Evolutionary conservation across 2,113 vertebrate genomes (phyloP).

Genomic region (Anser brachyrhynchus): DNA sequence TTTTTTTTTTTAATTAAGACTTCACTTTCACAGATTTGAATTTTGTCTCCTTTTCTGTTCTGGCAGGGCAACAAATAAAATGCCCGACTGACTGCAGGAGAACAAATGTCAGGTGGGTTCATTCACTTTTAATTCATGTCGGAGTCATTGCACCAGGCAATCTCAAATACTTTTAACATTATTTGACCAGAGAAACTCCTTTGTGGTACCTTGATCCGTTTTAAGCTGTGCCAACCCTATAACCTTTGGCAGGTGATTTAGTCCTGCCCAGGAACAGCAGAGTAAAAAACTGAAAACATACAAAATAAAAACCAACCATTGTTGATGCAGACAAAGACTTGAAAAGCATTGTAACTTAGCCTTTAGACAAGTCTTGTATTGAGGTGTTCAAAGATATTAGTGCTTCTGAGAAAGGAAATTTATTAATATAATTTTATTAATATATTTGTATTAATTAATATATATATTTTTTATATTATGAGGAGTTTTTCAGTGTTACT

Average conservation of each 20-base stretch:
- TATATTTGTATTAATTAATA: too few species aligned
- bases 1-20: background rate
- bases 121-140: constrained; percentile 71
- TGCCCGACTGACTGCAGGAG: background rate
- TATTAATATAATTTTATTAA: too few species aligned
- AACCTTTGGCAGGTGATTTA: constrained; percentile 11
- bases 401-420: background rate
- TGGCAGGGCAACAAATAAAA: constrained; percentile 59
- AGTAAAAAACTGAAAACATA: background rate
- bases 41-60: constrained; percentile 25
- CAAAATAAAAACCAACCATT: background rate
- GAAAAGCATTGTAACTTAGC: background rate
- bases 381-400: background rate
- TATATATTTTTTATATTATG: background rate
- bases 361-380: background rate
- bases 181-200: constrained; percentile 36
- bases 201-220: constrained; percentile 52
- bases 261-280: background rate
- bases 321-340: background rate
- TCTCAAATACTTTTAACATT: constrained; percentile 44
- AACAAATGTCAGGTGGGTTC: background rate
- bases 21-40: constrained; percentile 1
- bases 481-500: background rate
- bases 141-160: constrained; percentile 61
- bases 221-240: constrained; percentile 32